Evolutionary conservation across 2,797 vertebrate genomes (phyloP).

Genomic region (Dermochelys coriacea): DNA sequence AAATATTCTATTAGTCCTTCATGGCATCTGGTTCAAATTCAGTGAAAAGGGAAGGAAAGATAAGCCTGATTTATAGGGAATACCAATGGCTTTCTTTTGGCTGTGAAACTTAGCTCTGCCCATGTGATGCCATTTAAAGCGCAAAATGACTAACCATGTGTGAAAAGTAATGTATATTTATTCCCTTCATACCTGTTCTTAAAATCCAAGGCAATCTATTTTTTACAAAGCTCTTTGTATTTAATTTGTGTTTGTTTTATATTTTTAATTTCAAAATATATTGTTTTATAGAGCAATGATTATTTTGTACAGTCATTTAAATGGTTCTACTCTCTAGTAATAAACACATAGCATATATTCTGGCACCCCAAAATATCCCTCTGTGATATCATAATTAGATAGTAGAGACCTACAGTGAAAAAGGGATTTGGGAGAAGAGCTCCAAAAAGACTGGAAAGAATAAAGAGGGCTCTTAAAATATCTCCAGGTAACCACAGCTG

Average conservation of each 20-base stretch:
- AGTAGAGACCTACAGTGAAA: background rate
- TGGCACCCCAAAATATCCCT: background rate
- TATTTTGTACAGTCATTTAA: background rate
- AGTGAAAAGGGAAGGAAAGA: constrained; percentile 29
- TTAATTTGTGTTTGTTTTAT: constrained; percentile 15
- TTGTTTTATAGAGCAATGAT: background rate
- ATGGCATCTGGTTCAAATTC: constrained; percentile 25
- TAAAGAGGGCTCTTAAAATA: background rate
- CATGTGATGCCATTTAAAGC: constrained; percentile 66
- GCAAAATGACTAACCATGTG: constrained; percentile 49
- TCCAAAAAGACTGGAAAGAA: background rate
- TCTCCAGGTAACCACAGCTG: background rate
- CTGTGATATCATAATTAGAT: background rate
- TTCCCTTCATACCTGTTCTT: constrained; percentile 38
- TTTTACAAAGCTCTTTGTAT: constrained; percentile 15
- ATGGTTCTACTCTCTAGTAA: background rate
- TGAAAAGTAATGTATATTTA: constrained; percentile 64
- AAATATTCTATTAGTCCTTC: constrained; percentile 15
- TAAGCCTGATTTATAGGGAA: constrained; percentile 63
- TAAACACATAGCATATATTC: background rate
- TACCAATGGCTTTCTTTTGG: constrained; percentile 31
- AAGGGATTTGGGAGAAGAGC: constrained; percentile 46
- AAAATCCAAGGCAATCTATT: constrained; percentile 28
- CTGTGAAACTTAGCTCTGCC: constrained; percentile 64
- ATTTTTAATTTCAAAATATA: constrained; percentile 44